These are phyloP conservation scores for Tretioscincus oriximinensis DNA, from an alignment of 2,113 vertebrate genomes.

Conservation along the genomic window DNA sequence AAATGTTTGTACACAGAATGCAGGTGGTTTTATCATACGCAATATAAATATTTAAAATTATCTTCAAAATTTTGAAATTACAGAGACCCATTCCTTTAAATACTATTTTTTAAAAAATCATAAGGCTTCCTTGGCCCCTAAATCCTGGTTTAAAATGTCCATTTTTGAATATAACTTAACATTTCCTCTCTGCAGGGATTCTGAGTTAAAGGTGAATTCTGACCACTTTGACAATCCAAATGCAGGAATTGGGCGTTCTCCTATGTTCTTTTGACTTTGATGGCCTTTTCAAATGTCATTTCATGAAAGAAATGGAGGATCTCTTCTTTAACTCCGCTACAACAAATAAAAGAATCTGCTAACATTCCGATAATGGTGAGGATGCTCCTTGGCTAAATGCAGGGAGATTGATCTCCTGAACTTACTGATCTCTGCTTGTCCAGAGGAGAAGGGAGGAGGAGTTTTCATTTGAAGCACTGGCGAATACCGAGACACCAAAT, in stretches of 20 bases:
- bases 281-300: conserved; percentile 22
- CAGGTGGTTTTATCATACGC: not conserved
- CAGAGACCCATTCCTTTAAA: not conserved
- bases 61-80: not conserved
- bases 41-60: not conserved
- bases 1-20: not conserved
- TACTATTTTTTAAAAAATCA: not conserved
- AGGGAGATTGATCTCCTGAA: not conserved
- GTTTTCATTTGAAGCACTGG: not conserved
- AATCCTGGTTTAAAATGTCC: not conserved
- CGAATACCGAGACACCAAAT: not conserved
- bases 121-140: too few relatives aligned
- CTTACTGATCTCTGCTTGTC: not conserved
- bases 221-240: not conserved
- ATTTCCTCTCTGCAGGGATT: not conserved
- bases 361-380: not conserved
- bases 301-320: not conserved
- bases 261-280: not conserved
- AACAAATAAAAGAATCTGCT: not conserved
- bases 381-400: not conserved
- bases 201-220: not conserved
- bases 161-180: not conserved
- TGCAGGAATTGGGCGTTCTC: not conserved
- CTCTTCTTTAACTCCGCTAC: not conserved
- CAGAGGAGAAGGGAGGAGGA: not conserved